phyloP scores from a whole-genome alignment of 2,113 vertebrate species.

The Psilopogon haemacephalus region DNA sequence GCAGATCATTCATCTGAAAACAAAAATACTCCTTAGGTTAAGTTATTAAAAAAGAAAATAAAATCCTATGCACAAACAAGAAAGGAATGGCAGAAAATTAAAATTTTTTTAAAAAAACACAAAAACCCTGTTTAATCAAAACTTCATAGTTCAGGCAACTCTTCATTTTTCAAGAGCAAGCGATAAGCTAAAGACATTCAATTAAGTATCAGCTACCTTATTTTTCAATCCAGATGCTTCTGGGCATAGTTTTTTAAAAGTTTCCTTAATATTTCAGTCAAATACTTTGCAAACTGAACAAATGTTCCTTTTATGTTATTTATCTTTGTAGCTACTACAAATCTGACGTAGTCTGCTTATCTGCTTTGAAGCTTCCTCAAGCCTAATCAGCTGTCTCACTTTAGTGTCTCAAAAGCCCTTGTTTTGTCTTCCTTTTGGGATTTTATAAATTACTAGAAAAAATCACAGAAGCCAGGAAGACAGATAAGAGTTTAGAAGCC shows the following conservation, averaged over 20 bases:
- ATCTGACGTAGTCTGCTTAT: slow-evolving; percentile 7
- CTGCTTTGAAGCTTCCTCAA: slow-evolving; percentile 33
- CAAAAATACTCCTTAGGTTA: not conserved
- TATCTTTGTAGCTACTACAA: slow-evolving; percentile 23
- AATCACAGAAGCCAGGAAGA: slow-evolving; percentile 21
- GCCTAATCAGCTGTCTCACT: slow-evolving; percentile 44
- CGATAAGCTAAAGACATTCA: not conserved
- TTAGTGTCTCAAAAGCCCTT: slow-evolving; percentile 4
- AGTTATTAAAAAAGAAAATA: not conserved
- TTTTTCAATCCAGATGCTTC: slow-evolving; percentile 31
- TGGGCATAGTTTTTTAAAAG: not conserved
- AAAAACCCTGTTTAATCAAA: not conserved
- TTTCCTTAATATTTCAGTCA: slow-evolving; percentile 26
- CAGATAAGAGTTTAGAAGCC: slow-evolving; percentile 30
- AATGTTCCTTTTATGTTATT: slow-evolving; percentile 19
- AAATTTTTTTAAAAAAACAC: not conserved
- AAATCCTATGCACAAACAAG: not conserved
- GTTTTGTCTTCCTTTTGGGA: slow-evolving; percentile 25
- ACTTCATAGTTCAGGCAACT: not conserved
- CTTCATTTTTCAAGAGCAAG: not conserved
- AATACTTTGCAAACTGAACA: not conserved
- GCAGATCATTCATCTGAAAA: not conserved
- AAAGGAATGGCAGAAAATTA: not conserved
- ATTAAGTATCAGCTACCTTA: not conserved
- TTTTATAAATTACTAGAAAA: slow-evolving; percentile 20